A percentile compares a stretch with the other conserved stretches of the same genome.
These are phyloP conservation scores for Heliconius eleuchia DNA, from an alignment of 1,140 invertebrate genomes.

Conservation along the genomic window DNA sequence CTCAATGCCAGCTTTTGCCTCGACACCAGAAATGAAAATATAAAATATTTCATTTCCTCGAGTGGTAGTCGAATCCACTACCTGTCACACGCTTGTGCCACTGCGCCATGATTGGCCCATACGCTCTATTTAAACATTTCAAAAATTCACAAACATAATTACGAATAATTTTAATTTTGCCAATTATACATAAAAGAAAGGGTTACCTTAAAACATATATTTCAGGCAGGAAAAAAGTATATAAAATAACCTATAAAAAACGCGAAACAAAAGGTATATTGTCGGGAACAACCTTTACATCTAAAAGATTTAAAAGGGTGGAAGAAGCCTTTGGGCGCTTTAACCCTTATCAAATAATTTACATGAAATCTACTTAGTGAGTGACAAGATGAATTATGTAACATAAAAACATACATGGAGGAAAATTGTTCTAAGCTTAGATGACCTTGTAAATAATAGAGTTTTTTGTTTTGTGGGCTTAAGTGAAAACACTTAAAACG, in stretches of 20 bases:
- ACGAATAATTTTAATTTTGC: not conserved
- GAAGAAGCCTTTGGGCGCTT: conserved; percentile 41
- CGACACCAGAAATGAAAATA: no score
- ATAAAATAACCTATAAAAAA: not conserved
- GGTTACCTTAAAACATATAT: not conserved
- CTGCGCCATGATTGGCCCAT: no score
- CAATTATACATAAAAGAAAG: not conserved
- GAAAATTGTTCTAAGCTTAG: not conserved
- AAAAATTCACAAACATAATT: no score
- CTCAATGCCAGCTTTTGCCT: no score
- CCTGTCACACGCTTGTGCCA: no score
- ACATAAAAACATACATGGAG: conserved; percentile 15
- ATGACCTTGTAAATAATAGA: not conserved
- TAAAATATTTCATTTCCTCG: no score
- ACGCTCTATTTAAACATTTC: no score
- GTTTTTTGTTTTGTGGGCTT: not conserved
- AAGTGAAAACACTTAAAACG: no score
- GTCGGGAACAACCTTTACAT: conserved; percentile 43
- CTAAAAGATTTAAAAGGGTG: conserved; percentile 45
- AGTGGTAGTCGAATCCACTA: no score
- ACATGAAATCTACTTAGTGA: conserved; percentile 53
- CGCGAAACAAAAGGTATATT: conserved; percentile 30
- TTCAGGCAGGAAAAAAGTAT: not conserved
- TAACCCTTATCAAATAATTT: conserved; percentile 54
- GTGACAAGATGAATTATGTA: conserved; percentile 44